Evolutionary conservation across 2,113 vertebrate genomes (phyloP).

Genomic region (Narcine bancroftii): DNA sequence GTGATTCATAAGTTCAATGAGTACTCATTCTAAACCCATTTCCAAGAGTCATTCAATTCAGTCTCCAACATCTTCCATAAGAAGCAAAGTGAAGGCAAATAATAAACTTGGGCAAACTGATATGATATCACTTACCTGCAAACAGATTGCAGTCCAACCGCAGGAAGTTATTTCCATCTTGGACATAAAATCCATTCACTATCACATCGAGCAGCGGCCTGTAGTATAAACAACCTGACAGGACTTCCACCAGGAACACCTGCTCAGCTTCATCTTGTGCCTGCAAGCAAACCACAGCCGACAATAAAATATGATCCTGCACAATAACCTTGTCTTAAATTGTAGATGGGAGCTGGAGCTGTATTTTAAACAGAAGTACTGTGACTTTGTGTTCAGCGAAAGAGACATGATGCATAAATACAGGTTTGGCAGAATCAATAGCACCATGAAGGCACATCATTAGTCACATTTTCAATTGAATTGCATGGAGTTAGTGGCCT

Average conservation of each 20-base stretch:
- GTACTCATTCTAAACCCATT: no score
- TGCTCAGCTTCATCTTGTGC: conserved; percentile 47
- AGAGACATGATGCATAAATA: not conserved
- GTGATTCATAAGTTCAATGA: no score
- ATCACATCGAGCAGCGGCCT: conserved; percentile 66
- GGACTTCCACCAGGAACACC: conserved; percentile 61
- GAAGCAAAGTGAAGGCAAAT: no score
- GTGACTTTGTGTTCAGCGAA: not conserved
- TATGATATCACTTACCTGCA: conserved; percentile 53
- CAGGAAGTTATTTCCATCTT: conserved; percentile 53
- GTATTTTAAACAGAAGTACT: not conserved
- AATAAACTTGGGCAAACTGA: not conserved
- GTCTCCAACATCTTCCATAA: no score
- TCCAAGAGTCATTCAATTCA: no score
- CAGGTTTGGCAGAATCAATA: conserved; percentile 12
- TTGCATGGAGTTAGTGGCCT: conserved; percentile 39
- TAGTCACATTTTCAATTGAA: not conserved
- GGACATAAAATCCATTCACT: conserved; percentile 66
- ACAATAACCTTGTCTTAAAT: not conserved
- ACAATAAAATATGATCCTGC: not conserved
- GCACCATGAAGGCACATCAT: not conserved
- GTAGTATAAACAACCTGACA: conserved; percentile 75
- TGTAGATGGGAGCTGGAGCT: not conserved
- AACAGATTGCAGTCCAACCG: conserved; percentile 63
- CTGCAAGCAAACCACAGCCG: conserved; percentile 48